Evolutionary conservation across 2,113 vertebrate species (phyloP).

Genomic region (Struthio camelus): DNA sequence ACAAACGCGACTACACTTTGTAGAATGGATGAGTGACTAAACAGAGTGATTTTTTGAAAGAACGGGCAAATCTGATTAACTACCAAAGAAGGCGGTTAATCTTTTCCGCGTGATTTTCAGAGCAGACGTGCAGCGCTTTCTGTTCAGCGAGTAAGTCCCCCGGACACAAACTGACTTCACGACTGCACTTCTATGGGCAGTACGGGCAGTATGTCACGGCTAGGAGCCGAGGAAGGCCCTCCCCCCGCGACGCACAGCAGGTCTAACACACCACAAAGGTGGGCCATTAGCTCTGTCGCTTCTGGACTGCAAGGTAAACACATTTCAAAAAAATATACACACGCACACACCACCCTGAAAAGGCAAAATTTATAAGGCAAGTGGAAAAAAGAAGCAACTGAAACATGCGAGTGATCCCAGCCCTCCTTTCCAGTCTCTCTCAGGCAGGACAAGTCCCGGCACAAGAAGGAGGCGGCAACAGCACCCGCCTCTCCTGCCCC

Average conservation of each 20-base stretch:
- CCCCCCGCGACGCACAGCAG: not conserved
- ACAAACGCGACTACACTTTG: fast-evolving
- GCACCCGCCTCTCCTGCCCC: not conserved
- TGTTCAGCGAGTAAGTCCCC: too few species aligned
- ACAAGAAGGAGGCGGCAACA: not conserved
- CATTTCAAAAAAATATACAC: not conserved
- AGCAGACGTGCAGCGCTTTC: not conserved
- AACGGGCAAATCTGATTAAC: not conserved
- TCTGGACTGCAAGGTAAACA: too few species aligned
- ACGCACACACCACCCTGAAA: not conserved
- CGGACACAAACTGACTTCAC: too few species aligned
- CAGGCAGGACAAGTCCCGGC: too few species aligned
- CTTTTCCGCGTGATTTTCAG: too few species aligned
- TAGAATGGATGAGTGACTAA: fast-evolving
- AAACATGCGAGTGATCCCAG: too few species aligned
- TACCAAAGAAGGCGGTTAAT: not conserved
- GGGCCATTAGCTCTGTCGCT: too few species aligned
- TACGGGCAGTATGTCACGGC: too few species aligned
- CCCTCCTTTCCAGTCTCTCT: not conserved
- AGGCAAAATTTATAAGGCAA: not conserved
- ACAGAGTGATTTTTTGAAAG: not conserved
- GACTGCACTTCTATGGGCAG: not conserved
- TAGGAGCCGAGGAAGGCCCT: too few species aligned
- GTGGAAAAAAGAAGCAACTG: not conserved
- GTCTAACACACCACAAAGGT: too few species aligned